Conservation (phyloP, 1,140 invertebrate species). For the Rhagoletis pomonella region DNA sequence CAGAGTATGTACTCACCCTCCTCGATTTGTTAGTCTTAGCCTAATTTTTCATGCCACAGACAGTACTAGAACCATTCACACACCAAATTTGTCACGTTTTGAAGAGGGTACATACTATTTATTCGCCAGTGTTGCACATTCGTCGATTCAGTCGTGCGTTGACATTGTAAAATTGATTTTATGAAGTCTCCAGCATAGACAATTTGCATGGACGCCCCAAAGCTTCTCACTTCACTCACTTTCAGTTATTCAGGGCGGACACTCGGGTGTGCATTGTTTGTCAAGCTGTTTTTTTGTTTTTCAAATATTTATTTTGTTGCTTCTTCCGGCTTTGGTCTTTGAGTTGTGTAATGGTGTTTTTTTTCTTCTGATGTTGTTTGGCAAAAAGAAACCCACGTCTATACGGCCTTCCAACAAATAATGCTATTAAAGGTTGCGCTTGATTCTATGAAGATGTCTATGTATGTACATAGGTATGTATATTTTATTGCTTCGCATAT, state of each 20-base stretch:
- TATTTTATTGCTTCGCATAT: not conserved
- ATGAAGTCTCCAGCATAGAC: not conserved
- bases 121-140: not conserved
- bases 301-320: not conserved
- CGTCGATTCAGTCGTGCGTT: constrained; percentile 8
- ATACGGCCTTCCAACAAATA: not conserved
- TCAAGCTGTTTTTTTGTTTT: not conserved
- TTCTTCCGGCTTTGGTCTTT: not conserved
- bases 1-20: too few relatives aligned
- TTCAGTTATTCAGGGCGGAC: not conserved
- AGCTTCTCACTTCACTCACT: not conserved
- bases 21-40: not conserved
- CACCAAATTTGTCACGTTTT: constrained; percentile 28
- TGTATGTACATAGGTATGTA: not conserved
- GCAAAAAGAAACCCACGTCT: not conserved
- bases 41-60: not conserved
- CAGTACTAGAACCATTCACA: not conserved
- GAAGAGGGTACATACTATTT: constrained; percentile 5
- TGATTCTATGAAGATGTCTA: not conserved
- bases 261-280: not conserved
- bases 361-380: too few relatives aligned
- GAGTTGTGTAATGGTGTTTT: not conserved
- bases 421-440: not conserved
- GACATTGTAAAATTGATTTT: not conserved
- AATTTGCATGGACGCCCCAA: constrained; percentile 5